A percentile compares a stretch with the other conserved stretches of the same genome.
phyloP scores from a whole-genome alignment of 2,797 vertebrate species.

The Darevskia mixta region DNA sequence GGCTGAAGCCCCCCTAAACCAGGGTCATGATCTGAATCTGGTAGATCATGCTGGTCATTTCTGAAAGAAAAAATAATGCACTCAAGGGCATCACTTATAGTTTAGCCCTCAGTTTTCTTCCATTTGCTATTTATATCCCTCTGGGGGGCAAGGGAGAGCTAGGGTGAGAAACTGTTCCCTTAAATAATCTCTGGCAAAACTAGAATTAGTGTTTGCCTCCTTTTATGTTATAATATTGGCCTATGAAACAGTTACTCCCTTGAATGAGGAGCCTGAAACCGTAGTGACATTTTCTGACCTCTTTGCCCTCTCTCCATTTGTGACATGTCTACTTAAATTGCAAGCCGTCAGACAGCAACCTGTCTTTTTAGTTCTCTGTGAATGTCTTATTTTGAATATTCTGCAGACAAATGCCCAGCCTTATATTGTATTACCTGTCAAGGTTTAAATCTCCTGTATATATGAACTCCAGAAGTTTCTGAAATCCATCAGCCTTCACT shows the following conservation, averaged over 20 bases:
- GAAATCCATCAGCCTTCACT: slow-evolving; percentile 90
- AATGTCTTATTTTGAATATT: neutral
- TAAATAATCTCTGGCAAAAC: neutral
- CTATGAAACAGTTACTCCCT: neutral
- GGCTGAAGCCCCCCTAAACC: too few species aligned
- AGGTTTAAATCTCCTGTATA: slow-evolving; percentile 94
- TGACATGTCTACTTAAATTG: neutral
- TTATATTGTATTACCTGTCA: slow-evolving; percentile 84
- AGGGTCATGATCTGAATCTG: too few species aligned
- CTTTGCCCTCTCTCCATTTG: neutral
- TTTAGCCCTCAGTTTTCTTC: too few species aligned
- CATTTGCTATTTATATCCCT: neutral
- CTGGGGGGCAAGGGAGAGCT: neutral
- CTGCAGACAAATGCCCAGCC: neutral
- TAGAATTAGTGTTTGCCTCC: neutral
- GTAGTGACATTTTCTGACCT: neutral
- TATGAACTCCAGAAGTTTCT: slow-evolving; percentile 93
- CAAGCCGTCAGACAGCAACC: neutral
- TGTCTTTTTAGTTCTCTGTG: neutral
- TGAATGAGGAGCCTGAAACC: neutral
- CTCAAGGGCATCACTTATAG: too few species aligned
- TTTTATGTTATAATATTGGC: neutral
- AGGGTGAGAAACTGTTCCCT: neutral
- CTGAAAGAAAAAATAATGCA: too few species aligned
- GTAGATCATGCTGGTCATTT: too few species aligned